Evolutionary conservation across 2,797 vertebrate genomes (phyloP), one percentile per base, ranked within the genome.

Genomic region (Intellagama lesueurii): DNA sequence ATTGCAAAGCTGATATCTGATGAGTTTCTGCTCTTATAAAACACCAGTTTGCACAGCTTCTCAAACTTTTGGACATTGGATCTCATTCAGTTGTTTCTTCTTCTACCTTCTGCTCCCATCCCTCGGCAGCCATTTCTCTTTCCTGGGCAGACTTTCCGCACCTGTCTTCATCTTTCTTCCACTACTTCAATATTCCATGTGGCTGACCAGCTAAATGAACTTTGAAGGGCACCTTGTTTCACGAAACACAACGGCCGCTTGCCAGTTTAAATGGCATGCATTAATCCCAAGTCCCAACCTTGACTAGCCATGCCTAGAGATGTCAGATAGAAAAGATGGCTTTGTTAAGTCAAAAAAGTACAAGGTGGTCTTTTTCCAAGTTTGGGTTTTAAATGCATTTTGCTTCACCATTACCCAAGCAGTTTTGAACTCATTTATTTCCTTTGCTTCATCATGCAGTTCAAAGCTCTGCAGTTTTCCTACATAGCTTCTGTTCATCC

Each of bases 191-290:
- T 24, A 75, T 75, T 52, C 83, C 70, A 32, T 14, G 52, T 85
- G 83, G 72, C 24, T 76, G 83, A 32, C n/a, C n/a, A 85, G 47
- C 72, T 60, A 75, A 85, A 75, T 28, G 28, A 83, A 69, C 44
- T 47, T 22, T 83, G 40, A 83, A 47, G 66, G 81, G 16, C 26
- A 47, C 40, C 17, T 83, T 70, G 26, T 47, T n/a, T 83, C 28
- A 19, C 7, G 66, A 56, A 14, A 52, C 0, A 40, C 75, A 76
- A 28, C 24, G 69, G 1, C 11, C 47, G 5, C 70, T 32, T 64
- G 49, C 52, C n/a, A 8, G n/a, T 75, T 75, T 75, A 76, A 64
- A 76, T 76, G 70, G 30, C 24, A 64, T 5, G 30, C 70, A 85
- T 85, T 64, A 60, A 76, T 85, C 83, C 32, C 2, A 69, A 69